Percentiles rank a stretch among this genome's conserved stretches.
Conservation (phyloP, 2,797 vertebrate genomes). For the Jordanella pulchra region DNA sequence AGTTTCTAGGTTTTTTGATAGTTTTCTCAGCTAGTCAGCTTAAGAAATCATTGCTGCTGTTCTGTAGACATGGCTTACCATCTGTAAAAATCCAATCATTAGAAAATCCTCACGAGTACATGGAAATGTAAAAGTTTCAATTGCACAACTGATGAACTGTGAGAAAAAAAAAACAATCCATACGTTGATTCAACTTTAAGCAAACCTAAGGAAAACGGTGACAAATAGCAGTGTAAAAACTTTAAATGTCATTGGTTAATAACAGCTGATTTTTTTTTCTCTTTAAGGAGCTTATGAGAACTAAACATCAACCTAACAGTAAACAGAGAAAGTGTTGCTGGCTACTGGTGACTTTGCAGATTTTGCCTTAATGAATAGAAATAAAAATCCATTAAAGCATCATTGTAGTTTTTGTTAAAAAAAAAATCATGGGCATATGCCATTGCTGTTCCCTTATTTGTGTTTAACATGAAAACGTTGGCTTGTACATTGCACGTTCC, state of each 20-base stretch:
- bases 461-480: background rate
- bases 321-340: background rate
- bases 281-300: background rate
- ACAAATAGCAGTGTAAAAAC: background rate
- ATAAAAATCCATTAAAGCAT: background rate
- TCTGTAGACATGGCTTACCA: background rate
- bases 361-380: too few species aligned
- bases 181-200: background rate
- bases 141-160: background rate
- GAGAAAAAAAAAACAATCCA: background rate
- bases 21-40: background rate
- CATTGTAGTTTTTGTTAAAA: background rate
- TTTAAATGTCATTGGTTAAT: background rate
- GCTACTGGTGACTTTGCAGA: too few species aligned
- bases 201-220: background rate
- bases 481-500: background rate
- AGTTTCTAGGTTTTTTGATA: background rate
- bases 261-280: background rate
- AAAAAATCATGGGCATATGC: background rate
- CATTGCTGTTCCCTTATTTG: background rate
- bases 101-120: background rate
- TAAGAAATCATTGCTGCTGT: background rate
- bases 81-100: background rate
- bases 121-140: background rate
- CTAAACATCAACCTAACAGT: background rate